Conservation (phyloP, 1,140 invertebrate genomes). For the Ptiloglossa arizonensis region DNA sequence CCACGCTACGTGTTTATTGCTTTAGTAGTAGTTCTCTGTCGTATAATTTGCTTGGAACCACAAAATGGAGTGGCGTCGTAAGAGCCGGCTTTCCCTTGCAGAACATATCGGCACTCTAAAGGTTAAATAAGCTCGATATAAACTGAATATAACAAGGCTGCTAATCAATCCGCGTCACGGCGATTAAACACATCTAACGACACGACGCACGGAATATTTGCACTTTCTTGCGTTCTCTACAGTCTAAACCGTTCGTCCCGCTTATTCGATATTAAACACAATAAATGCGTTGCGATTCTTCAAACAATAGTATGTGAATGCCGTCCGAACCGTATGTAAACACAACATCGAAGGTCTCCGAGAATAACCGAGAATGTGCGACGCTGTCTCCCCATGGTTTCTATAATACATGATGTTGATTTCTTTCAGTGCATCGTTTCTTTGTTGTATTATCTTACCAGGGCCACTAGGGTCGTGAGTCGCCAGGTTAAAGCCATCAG, state of each 20-base stretch:
- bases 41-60: conserved; percentile 24
- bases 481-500: conserved; percentile 41
- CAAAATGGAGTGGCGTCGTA: conserved; percentile 16
- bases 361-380: not conserved
- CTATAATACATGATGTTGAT: not conserved
- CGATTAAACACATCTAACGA: conserved; percentile 14
- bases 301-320: not conserved
- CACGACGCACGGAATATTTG: not conserved
- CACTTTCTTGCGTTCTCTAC: not conserved
- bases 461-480: conserved; percentile 1
- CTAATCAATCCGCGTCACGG: not conserved
- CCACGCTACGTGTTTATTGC: conserved; percentile 29
- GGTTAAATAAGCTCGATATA: not conserved
- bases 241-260: not conserved
- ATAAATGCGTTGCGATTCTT: not conserved
- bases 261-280: not conserved
- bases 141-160: not conserved
- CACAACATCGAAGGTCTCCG: not conserved
- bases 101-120: conserved; percentile 9
- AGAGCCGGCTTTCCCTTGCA: not conserved
- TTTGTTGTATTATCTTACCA: conserved; percentile 33
- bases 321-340: not conserved
- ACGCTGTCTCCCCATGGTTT: not conserved
- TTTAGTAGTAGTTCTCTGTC: conserved; percentile 7
- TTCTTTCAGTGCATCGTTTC: not conserved